Base-by-base conservation (phyloP, 1,140 invertebrate genomes). In the Bemisia tabaci region DNA sequence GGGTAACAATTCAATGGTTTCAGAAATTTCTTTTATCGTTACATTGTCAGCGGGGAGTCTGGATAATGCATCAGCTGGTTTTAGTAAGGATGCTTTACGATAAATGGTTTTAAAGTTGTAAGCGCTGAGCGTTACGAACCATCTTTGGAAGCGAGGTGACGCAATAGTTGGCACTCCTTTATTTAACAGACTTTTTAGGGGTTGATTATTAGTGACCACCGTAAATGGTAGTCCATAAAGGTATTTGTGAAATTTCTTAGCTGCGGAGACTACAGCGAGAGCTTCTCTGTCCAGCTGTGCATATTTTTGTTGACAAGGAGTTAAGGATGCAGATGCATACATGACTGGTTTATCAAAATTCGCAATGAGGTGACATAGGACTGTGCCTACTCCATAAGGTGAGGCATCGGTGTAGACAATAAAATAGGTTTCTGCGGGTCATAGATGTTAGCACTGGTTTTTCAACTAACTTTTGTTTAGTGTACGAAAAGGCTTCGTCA, bases 271-370 rank as follows among this genome's bases (percentile, higher is more conserved):
- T n/a, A 81, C 74, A 9, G 75, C 74, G 27, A 79, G 74, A 65
- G 64, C 78, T 72, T 82, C 79, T 62, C 77, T 76, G 63, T 83
- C 79, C 22, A 78, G 75, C 66, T 79, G 74, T 22, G 73, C 61
- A 68, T 80, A 81, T 59, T 77, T 77, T 67, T 60, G 22, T 61
- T 68, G 64, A 21, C 62, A 61, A 22, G 25, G 12, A 25, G 70
- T 72, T 23, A 83, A 64, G 0, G 75, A 75, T 59, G 66, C 65
- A 71, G 70, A 79, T 12, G 73, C 73, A 71, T 70, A 79, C 1
- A 71, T 72, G 48, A 79, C 74, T 11, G 75, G 75, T 48, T 70
- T 71, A 69, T 73, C 69, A 22, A 24, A 63, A 17, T 68, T 70
- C 25, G 70, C 48, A 59, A 73, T 67, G 22, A 67, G 65, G 59